Percentiles rank a stretch among this genome's conserved stretches.
These are phyloP conservation scores for Microplitis mediator DNA, from an alignment of 1,140 invertebrate genomes.

Conservation along the genomic window DNA sequence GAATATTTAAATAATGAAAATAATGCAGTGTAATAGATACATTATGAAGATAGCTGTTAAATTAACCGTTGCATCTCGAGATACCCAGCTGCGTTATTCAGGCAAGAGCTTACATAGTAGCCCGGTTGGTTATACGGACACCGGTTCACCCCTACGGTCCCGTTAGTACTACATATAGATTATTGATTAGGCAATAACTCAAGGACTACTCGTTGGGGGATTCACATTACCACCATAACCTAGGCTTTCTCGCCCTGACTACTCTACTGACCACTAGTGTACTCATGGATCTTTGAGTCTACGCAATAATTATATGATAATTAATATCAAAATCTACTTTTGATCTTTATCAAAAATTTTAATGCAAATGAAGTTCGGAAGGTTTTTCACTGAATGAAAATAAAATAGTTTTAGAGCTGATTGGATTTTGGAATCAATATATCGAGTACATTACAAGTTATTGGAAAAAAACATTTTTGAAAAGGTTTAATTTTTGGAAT, in stretches of 20 bases:
- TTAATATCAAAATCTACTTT: neutral
- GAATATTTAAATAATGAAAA: conserved; percentile 2
- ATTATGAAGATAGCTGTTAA: conserved; percentile 28
- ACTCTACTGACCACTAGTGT: neutral
- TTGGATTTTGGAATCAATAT: neutral
- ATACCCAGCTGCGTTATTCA: conserved; percentile 54
- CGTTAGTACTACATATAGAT: conserved; percentile 44
- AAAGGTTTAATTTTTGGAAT: too few species aligned
- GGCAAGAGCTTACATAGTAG: conserved; percentile 50
- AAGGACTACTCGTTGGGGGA: conserved; percentile 55
- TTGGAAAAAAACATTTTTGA: too few species aligned
- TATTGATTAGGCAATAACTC: conserved; percentile 62
- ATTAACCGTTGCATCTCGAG: conserved; percentile 26
- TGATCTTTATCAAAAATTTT: too few species aligned
- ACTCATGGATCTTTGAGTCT: neutral
- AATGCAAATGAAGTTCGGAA: too few species aligned
- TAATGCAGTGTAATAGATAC: conserved; percentile 10
- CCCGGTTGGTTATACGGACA: conserved; percentile 53
- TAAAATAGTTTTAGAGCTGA: too few species aligned
- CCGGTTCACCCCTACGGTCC: conserved; percentile 39
- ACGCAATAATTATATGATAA: neutral
- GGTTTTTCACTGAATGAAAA: too few species aligned
- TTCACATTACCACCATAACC: conserved; percentile 59
- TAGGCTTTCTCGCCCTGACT: conserved; percentile 16
- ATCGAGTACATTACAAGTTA: neutral